Conservation (phyloP, 53 echinoderm and acorn worm species). For the Arbacia lixula region DNA sequence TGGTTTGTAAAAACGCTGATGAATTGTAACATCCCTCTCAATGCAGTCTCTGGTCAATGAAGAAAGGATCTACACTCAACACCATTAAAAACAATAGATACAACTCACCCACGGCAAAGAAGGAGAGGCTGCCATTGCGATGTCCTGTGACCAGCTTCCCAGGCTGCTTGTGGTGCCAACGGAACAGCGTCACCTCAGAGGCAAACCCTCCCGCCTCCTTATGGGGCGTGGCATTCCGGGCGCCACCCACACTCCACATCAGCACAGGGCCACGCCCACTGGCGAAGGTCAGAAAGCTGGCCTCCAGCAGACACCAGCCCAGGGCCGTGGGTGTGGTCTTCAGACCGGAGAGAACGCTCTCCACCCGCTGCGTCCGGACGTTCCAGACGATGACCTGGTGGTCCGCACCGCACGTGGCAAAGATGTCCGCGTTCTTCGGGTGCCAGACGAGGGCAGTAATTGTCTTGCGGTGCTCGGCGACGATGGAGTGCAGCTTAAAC, state of each 20-base stretch:
- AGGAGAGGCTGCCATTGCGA: slow-evolving; percentile 85
- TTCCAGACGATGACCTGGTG: slow-evolving; percentile 83
- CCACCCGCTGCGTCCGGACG: slow-evolving; percentile 72
- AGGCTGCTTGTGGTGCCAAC: slow-evolving; percentile 82
- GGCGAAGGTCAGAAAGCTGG: slow-evolving; percentile 70
- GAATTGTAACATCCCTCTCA: too few species aligned
- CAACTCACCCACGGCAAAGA: slow-evolving; percentile 72
- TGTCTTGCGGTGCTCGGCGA: slow-evolving; percentile 97
- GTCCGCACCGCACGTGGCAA: slow-evolving; percentile 89
- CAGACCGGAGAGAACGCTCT: slow-evolving; percentile 50
- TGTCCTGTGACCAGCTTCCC: slow-evolving; percentile 93
- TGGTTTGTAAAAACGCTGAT: too few species aligned
- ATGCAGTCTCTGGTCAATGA: too few species aligned
- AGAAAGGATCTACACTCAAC: too few species aligned
- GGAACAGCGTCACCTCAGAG: slow-evolving; percentile 84
- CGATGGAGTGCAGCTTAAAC: slow-evolving; percentile 94
- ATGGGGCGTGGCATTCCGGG: slow-evolving; percentile 56
- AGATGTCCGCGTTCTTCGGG: slow-evolving; percentile 79
- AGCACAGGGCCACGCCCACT: slow-evolving; percentile 76
- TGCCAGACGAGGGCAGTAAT: slow-evolving; percentile 93
- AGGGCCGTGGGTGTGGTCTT: slow-evolving; percentile 70
- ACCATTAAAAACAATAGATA: background rate
- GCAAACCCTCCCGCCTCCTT: slow-evolving; percentile 80
- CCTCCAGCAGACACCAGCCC: slow-evolving; percentile 81
- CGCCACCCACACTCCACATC: slow-evolving; percentile 67